phyloP scores from a whole-genome alignment of 2,113 vertebrate species.

The Eulacestoma nigropectus region DNA sequence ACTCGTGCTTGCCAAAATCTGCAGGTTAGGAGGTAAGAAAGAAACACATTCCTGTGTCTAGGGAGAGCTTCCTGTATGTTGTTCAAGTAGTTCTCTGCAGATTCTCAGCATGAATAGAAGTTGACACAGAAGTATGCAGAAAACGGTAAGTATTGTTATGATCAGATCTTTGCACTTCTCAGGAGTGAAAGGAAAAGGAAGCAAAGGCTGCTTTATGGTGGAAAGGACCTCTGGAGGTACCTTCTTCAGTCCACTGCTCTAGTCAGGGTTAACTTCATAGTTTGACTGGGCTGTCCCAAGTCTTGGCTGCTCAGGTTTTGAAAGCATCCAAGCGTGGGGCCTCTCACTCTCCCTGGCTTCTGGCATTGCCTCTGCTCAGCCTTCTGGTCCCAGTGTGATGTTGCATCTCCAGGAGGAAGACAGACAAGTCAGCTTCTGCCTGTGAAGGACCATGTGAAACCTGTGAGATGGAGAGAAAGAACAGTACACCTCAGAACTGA shows the following conservation, averaged over 20 bases:
- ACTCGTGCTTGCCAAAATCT: background rate
- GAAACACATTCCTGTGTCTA: background rate
- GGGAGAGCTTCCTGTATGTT: background rate
- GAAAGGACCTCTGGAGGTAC: background rate
- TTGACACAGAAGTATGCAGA: background rate
- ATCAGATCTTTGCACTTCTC: background rate
- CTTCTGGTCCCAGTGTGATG: accelerated
- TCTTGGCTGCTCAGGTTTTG: background rate
- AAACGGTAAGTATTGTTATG: background rate
- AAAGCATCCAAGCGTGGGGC: background rate
- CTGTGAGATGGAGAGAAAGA: background rate
- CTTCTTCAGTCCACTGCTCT: background rate
- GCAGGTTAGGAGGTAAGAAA: background rate
- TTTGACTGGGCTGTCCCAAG: background rate
- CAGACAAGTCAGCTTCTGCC: background rate
- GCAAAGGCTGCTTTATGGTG: background rate
- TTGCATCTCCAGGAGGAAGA: background rate
- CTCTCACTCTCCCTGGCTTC: background rate
- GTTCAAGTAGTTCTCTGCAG: background rate
- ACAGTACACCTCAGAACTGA: background rate
- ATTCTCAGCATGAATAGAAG: background rate
- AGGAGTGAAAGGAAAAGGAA: accelerated
- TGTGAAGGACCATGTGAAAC: background rate
- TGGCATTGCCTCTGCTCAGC: background rate
- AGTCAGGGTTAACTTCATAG: background rate